phyloP scores from a whole-genome alignment of 2,113 vertebrate genomes.

The Numida meleagris region DNA sequence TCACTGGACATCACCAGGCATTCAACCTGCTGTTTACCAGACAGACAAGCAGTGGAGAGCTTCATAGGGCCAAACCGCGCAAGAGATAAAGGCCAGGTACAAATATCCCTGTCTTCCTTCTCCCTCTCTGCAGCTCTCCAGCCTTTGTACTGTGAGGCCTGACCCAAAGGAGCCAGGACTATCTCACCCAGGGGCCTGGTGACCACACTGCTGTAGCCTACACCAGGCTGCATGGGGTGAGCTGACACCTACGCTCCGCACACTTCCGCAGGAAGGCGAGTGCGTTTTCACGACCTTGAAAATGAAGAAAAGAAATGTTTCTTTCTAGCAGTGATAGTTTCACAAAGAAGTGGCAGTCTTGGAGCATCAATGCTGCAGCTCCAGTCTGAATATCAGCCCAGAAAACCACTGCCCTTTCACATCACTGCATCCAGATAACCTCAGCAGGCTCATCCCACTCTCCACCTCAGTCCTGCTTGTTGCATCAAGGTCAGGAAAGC shows the following conservation, averaged over 20 bases:
- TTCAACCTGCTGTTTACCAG: background rate
- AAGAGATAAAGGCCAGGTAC: background rate
- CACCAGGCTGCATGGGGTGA: background rate
- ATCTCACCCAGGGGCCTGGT: rapidly evolving
- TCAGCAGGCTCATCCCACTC: background rate
- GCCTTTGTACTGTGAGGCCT: background rate
- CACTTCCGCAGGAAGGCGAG: background rate
- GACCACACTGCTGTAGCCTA: background rate
- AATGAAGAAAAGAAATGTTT: background rate
- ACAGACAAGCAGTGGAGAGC: background rate
- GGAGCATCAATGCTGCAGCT: background rate
- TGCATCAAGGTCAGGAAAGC: background rate
- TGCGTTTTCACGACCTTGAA: slow-evolving; percentile 9
- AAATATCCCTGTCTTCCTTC: background rate
- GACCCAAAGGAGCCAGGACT: background rate
- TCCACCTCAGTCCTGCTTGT: background rate
- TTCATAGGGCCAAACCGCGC: rapidly evolving
- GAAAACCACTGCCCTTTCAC: background rate
- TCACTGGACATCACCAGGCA: background rate
- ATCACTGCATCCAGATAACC: background rate
- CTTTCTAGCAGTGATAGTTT: background rate
- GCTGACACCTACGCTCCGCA: background rate
- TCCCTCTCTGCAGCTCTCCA: background rate
- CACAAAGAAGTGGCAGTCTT: slow-evolving; percentile 1
- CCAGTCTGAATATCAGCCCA: background rate